A percentile compares a stretch with the other conserved stretches of the same genome.
These are phyloP conservation scores for Dryobates pubescens DNA, from an alignment of 2,797 vertebrate species.

Conservation along the genomic window DNA sequence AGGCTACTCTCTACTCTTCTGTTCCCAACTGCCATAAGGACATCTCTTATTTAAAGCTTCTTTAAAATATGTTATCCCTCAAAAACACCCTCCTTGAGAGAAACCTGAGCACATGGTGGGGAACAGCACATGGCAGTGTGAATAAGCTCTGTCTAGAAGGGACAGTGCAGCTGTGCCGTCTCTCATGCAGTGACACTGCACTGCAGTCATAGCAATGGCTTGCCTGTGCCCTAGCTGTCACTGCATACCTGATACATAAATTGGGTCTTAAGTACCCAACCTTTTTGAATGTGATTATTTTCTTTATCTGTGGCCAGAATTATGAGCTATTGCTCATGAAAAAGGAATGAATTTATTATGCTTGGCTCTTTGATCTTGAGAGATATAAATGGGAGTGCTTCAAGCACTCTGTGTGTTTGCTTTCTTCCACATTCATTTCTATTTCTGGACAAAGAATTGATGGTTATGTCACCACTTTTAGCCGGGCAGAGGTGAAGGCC, in stretches of 20 bases:
- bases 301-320: background rate
- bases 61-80: background rate
- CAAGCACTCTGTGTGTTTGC: background rate
- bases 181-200: background rate
- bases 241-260: background rate
- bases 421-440: background rate
- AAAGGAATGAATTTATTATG: background rate
- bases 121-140: background rate
- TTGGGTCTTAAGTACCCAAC: background rate
- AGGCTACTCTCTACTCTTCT: background rate
- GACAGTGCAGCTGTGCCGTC: background rate
- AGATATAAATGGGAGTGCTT: background rate
- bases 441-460: background rate
- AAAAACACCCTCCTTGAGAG: background rate
- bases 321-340: background rate
- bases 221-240: background rate
- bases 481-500: background rate
- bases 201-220: background rate
- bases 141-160: rapidly evolving
- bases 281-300: background rate
- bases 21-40: background rate
- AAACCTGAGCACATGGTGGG: background rate
- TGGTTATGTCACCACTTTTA: background rate
- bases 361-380: background rate
- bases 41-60: background rate